phyloP scores from a whole-genome alignment of 2,113 vertebrate species.

The Megaptera novaeangliae region DNA sequence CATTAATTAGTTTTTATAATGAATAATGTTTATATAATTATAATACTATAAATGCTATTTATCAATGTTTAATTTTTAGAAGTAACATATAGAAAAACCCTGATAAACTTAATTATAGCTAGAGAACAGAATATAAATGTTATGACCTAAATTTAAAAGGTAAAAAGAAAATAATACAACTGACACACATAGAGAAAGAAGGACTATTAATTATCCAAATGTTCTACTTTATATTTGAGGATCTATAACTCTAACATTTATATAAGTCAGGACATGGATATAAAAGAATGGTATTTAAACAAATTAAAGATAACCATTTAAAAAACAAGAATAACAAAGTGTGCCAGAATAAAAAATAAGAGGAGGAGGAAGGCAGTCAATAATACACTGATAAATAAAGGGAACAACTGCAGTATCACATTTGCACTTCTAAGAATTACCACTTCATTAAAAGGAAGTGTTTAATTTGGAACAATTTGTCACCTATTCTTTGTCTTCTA shows the following conservation, averaged over 20 bases:
- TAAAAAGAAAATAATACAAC: neutral
- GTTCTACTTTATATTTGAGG: neutral
- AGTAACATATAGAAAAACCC: neutral
- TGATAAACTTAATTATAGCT: neutral
- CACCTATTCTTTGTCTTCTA: neutral
- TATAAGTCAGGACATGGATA: neutral
- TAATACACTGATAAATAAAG: neutral
- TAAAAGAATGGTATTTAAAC: neutral
- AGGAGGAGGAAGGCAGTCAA: neutral
- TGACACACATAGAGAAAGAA: neutral
- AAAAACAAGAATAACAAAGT: neutral
- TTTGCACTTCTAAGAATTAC: neutral
- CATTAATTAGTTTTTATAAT: conserved; percentile 41
- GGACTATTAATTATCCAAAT: neutral
- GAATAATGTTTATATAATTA: conserved; percentile 27
- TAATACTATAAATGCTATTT: neutral
- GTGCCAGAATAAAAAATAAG: neutral
- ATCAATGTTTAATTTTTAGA: neutral
- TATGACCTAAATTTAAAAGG: neutral
- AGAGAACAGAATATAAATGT: neutral
- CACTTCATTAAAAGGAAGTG: neutral
- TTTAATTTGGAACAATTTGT: neutral
- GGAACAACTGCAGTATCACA: neutral
- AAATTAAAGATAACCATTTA: neutral
- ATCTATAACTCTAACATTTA: neutral